Evolutionary conservation across 1,140 invertebrate genomes (phyloP).

Genomic region (Hycleus cichorii): DNA sequence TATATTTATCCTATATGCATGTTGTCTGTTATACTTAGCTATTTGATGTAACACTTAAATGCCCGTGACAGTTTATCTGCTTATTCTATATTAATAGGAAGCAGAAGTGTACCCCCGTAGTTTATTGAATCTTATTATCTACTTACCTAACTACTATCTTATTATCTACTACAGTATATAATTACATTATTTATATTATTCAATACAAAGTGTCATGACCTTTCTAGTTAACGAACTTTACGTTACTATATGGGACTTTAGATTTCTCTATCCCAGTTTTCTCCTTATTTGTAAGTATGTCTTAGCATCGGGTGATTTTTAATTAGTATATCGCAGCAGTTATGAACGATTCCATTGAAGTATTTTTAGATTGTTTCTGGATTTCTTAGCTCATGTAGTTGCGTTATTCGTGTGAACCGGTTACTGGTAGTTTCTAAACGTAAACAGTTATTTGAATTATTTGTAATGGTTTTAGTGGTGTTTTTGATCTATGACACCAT

Average conservation of each 20-base stretch:
- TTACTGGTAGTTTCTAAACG: conserved; percentile 13
- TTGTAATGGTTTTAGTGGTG: conserved; percentile 19
- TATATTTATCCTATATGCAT: no score
- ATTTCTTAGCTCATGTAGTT: conserved; percentile 5
- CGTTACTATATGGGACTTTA: neutral
- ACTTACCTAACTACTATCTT: no score
- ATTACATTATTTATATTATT: no score
- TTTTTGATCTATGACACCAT: conserved; percentile 11
- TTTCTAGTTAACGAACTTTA: no score
- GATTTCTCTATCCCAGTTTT: neutral
- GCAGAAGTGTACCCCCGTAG: no score
- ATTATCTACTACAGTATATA: no score
- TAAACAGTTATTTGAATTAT: conserved; percentile 29
- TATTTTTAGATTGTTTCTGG: conserved; percentile 1
- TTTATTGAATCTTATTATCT: no score
- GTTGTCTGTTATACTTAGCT: no score
- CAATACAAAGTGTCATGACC: no score
- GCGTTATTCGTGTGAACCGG: conserved; percentile 3
- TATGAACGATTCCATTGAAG: neutral
- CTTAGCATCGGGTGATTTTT: neutral
- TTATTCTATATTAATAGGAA: no score
- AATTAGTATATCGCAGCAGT: conserved; percentile 6
- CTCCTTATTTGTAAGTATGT: neutral
- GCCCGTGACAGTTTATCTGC: no score
- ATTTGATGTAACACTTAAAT: no score